phyloP scores from a whole-genome alignment of 2,888 invertebrate genomes.

The Pseudococcus viburni region DNA sequence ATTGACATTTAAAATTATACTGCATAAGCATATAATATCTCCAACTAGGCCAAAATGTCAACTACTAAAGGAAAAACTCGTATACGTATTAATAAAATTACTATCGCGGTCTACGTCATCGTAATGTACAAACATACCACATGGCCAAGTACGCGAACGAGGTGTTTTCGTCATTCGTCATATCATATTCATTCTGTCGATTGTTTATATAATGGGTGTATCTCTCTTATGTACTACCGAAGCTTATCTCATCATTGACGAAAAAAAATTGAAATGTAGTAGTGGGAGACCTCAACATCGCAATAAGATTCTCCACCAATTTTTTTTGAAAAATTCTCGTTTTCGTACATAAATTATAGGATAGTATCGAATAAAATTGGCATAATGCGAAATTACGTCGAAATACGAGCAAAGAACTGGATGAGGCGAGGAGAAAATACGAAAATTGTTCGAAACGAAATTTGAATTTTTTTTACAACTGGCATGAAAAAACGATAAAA shows the following conservation, averaged over 20 bases:
- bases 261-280: background rate
- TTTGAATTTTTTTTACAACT: too few species aligned
- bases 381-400: too few species aligned
- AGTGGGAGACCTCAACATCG: background rate
- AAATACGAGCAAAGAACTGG: too few species aligned
- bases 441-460: too few species aligned
- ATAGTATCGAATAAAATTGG: too few species aligned
- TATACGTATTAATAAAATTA: background rate
- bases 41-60: slow-evolving; percentile 26
- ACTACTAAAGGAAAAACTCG: background rate
- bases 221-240: background rate
- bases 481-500: too few species aligned
- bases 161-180: slow-evolving; percentile 10
- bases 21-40: background rate
- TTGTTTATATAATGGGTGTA: slow-evolving; percentile 39
- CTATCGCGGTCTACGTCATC: background rate
- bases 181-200: background rate
- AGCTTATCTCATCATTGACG: background rate
- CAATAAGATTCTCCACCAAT: too few species aligned
- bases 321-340: background rate
- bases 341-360: too few species aligned
- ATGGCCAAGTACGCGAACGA: background rate
- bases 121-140: slow-evolving; percentile 8
- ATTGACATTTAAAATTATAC: slow-evolving; percentile 22
- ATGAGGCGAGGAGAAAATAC: too few species aligned